Percentiles rank a stretch among this genome's conserved stretches.
Conservation (phyloP, 2,797 vertebrate species). For the Myripristis murdjan region DNA sequence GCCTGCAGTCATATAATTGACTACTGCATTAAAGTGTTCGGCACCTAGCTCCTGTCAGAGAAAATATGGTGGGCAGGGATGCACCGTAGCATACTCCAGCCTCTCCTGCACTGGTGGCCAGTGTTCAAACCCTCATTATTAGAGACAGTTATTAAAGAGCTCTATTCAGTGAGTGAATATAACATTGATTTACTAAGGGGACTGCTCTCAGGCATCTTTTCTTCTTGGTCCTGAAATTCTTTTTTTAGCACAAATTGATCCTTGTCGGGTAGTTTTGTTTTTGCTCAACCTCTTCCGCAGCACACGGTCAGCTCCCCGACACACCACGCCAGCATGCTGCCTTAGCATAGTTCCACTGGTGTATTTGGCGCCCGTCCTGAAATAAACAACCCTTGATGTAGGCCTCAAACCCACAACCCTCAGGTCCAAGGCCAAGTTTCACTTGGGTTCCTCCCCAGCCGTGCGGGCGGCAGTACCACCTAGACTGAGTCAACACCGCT, state of each 20-base stretch:
- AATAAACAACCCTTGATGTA: slow-evolving; percentile 59
- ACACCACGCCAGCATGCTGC: slow-evolving; percentile 12
- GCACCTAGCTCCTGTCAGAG: slow-evolving; percentile 46
- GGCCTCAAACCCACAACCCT: slow-evolving; percentile 69
- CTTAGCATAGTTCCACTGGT: background rate
- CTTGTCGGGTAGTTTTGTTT: slow-evolving; percentile 7
- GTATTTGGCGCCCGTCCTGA: slow-evolving; percentile 66
- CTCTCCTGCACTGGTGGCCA: background rate
- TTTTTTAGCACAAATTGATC: slow-evolving; percentile 27
- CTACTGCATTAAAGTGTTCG: slow-evolving; percentile 61
- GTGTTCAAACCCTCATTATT: slow-evolving; percentile 1
- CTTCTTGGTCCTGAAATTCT: slow-evolving; percentile 4
- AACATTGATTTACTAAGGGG: no score
- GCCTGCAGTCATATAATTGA: slow-evolving; percentile 65
- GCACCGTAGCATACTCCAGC: no score
- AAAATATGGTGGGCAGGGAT: no score
- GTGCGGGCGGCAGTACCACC: slow-evolving; percentile 71
- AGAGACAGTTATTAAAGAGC: slow-evolving; percentile 5
- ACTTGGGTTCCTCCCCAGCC: slow-evolving; percentile 47
- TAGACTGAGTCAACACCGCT: slow-evolving; percentile 68
- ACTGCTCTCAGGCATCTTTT: no score
- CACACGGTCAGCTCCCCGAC: slow-evolving; percentile 34
- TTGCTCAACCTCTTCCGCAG: slow-evolving; percentile 11
- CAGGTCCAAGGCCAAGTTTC: slow-evolving; percentile 67
- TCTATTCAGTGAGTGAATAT: no score